These are phyloP conservation scores for Sitta europaea DNA, from an alignment of 2,113 vertebrate genomes.

Conservation along the genomic window DNA sequence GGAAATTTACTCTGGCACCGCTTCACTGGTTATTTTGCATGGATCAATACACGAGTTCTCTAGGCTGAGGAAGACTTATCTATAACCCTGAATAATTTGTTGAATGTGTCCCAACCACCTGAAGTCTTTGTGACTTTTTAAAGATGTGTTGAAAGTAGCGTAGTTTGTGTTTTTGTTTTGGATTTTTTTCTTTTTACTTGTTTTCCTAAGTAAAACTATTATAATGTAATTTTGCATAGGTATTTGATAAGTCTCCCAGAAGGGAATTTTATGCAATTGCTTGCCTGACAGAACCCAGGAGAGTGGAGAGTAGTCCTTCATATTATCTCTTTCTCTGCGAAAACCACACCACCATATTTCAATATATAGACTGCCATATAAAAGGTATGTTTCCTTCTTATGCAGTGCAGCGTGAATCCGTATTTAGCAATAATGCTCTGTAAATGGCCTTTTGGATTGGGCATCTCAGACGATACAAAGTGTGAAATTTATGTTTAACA, in stretches of 20 bases:
- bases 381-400: background rate
- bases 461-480: background rate
- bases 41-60: accelerated
- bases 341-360: background rate
- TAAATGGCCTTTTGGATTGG: background rate
- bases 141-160: accelerated
- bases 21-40: no score
- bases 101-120: background rate
- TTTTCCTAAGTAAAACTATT: background rate
- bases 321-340: background rate
- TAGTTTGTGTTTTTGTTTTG: background rate
- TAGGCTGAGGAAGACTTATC: background rate
- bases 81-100: background rate
- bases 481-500: background rate
- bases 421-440: background rate
- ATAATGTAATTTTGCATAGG: accelerated
- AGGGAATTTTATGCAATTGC: background rate
- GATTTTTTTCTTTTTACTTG: background rate
- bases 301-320: background rate
- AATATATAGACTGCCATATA: background rate
- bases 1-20: no score
- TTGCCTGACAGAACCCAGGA: background rate
- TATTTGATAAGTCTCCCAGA: background rate
- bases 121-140: background rate
- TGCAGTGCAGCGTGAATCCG: background rate